These are phyloP conservation scores for Syndactyla subalaris DNA, from an alignment of 2,797 vertebrate genomes.

Conservation along the genomic window DNA sequence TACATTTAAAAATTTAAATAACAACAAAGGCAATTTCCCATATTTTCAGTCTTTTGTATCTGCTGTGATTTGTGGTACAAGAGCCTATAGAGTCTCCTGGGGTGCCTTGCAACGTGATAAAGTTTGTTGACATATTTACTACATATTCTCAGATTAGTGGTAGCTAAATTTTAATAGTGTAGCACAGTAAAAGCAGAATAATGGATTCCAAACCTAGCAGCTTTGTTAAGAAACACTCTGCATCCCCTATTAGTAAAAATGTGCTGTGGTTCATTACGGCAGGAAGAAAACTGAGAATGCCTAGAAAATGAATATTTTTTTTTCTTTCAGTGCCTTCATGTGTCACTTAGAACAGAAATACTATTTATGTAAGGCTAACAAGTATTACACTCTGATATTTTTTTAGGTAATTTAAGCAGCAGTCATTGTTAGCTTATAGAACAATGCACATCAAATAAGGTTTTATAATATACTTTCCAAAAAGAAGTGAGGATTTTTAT, in stretches of 20 bases:
- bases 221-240: not conserved
- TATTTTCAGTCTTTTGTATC: not conserved
- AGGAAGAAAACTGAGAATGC: not conserved
- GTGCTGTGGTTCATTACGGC: not conserved
- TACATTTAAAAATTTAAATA: not conserved
- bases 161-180: not conserved
- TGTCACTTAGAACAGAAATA: not conserved
- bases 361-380: not conserved
- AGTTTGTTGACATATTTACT: not conserved
- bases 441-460: not conserved
- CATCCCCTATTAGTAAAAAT: not conserved
- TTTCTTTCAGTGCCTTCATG: not conserved
- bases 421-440: not conserved
- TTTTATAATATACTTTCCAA: not conserved
- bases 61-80: not conserved
- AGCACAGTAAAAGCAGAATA: not conserved
- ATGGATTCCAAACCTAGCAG: not conserved
- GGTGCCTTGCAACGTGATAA: not conserved
- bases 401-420: not conserved
- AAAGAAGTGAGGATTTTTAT: not conserved
- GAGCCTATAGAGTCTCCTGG: not conserved
- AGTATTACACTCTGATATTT: not conserved
- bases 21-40: not conserved
- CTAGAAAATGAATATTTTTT: not conserved
- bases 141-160: not conserved